These are phyloP conservation scores for Aix galericulata DNA, from an alignment of 2,113 vertebrate species.

Conservation along the genomic window DNA sequence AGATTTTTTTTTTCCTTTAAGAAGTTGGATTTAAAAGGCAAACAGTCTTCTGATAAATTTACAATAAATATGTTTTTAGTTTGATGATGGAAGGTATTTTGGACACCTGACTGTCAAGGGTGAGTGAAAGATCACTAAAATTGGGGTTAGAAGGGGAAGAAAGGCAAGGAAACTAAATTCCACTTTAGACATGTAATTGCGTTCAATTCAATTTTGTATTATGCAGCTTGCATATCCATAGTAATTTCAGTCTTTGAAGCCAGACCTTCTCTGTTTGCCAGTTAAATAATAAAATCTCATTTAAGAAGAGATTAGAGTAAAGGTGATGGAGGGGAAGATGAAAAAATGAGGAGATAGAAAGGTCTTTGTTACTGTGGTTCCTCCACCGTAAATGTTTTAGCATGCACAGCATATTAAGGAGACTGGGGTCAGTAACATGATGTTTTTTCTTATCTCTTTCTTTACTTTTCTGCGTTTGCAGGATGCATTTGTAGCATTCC, in stretches of 20 bases:
- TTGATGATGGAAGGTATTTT: not conserved
- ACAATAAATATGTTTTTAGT: not conserved
- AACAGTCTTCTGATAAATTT: not conserved
- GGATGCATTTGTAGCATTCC: slow-evolving; percentile 83
- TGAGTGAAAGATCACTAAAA: not conserved
- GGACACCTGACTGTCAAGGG: not conserved
- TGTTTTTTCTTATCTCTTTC: not conserved
- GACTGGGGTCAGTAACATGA: fast-evolving
- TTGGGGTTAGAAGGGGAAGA: not conserved
- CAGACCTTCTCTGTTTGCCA: not conserved
- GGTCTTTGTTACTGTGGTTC: not conserved
- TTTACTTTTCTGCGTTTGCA: slow-evolving; percentile 7
- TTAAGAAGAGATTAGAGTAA: not conserved
- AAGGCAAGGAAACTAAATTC: not conserved
- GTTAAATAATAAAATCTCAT: not conserved
- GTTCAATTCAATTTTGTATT: not conserved
- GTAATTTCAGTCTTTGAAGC: not conserved
- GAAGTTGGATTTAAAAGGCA: not conserved
- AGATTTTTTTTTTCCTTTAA: not conserved
- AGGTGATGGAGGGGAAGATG: not conserved
- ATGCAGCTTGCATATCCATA: not conserved
- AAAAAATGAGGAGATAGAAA: not conserved
- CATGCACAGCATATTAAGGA: not conserved
- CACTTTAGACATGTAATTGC: fast-evolving
- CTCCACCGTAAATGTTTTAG: not conserved